These are phyloP conservation scores for Sepioteuthis lessoniana DNA, from an alignment of 2,888 invertebrate species.

Conservation along the genomic window DNA sequence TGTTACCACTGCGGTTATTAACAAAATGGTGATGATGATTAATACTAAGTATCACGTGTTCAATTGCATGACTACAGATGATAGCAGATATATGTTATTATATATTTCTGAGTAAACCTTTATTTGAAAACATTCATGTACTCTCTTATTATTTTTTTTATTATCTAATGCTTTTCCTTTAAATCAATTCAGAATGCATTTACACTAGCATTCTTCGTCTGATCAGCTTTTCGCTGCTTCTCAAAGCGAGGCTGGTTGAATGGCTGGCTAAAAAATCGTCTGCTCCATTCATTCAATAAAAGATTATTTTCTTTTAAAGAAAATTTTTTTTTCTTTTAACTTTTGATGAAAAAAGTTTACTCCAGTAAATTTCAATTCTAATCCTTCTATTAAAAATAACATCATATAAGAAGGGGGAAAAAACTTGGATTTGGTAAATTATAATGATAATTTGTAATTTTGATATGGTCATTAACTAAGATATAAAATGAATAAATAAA, in stretches of 20 bases:
- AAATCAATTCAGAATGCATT: not conserved
- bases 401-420: too few relatives aligned
- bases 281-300: slow-evolving; percentile 25
- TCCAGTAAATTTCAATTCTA: too few relatives aligned
- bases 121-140: not conserved
- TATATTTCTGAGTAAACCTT: not conserved
- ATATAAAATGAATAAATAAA: too few relatives aligned
- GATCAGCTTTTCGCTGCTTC: not conserved
- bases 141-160: not conserved
- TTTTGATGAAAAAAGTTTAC: too few relatives aligned
- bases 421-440: too few relatives aligned
- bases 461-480: too few relatives aligned
- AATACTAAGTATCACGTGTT: not conserved
- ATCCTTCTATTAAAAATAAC: too few relatives aligned
- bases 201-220: not conserved
- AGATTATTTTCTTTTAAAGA: not conserved
- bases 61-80: slow-evolving; percentile 16
- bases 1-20: not conserved
- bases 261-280: slow-evolving; percentile 34
- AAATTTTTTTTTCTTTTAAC: not conserved
- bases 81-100: too few relatives aligned
- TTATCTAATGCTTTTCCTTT: not conserved
- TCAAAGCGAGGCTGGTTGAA: not conserved
- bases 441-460: too few relatives aligned
- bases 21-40: not conserved